Evolutionary conservation across 2,888 invertebrate genomes (phyloP), one percentile per base, ranked within the genome.

Genomic region (Masnerella sp.): DNA sequence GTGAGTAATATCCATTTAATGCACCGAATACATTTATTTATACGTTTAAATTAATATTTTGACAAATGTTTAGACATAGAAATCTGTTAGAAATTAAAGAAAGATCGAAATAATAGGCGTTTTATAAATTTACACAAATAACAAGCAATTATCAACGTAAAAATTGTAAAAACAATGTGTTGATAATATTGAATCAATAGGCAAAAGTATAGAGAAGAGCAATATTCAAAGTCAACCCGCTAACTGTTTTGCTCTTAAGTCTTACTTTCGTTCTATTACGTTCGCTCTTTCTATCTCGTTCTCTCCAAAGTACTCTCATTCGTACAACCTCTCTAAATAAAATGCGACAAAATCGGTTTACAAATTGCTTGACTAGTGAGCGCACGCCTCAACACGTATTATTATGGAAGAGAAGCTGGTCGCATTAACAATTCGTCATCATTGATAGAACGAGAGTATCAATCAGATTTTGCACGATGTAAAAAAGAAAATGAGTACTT

Each of bases 361-460:
- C 81, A 84, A 83, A 85, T 85, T 83, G 83, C 84, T 86, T 86
- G 86, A 86, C 86, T 86, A 86, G 86, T 86, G 84, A 85, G 85
- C 84, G 82, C 82, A 82, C 80, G 83, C 83, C 82, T 83, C 56
- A 54, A 73, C 72, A 73, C 43, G 67, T 61, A 62, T 73, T 67
- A 65, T 51, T 75, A 73, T 70, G 72, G 76, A 76, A 77, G 73
- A 75, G 72, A 75, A 77, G 70, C 65, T 67, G 67, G 61, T 67
- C 56, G 65, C 72, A 69, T 69, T 75, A 58, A 64, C 71, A 71
- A 71, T 59, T 56, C 61, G 61, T 72, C 56, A 67, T 61, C 49
- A 65, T 65, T 17, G 25, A 67, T 56, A 62, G 43, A 73, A 73
- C 56, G 56, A 72, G 65, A 65, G 61, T 11, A 62, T 43, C 40